Evolutionary conservation across 2,113 vertebrate genomes (phyloP).

Genomic region (Albula goreensis): DNA sequence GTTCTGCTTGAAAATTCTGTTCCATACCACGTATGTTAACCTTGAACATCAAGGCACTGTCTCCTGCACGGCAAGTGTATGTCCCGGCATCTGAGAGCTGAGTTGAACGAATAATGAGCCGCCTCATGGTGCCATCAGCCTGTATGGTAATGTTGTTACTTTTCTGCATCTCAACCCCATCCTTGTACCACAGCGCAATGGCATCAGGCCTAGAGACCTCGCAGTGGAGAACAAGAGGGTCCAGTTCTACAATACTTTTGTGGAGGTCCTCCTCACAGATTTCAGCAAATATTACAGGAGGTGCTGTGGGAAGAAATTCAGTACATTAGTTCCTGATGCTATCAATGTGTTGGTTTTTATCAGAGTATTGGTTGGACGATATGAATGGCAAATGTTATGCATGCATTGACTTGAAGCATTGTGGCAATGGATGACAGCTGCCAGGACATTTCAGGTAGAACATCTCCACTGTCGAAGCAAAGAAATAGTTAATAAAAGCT

Average conservation of each 20-base stretch:
- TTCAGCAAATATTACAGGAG: slow-evolving; percentile 67
- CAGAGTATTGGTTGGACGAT: neutral
- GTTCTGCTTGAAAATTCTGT: neutral
- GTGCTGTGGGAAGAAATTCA: slow-evolving; percentile 51
- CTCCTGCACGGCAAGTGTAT: slow-evolving; percentile 72
- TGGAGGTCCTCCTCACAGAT: slow-evolving; percentile 69
- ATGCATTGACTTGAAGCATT: slow-evolving; percentile 58
- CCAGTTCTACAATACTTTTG: slow-evolving; percentile 68
- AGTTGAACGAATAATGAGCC: slow-evolving; percentile 56
- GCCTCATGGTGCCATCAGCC: slow-evolving; percentile 51
- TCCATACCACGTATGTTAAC: slow-evolving; percentile 73
- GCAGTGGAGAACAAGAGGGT: slow-evolving; percentile 65
- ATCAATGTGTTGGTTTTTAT: neutral
- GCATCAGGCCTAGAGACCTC: slow-evolving; percentile 65
- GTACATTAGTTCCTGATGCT: neutral
- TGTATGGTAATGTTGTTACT: slow-evolving; percentile 50
- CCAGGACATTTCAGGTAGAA: slow-evolving; percentile 30
- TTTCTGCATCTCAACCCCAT: slow-evolving; percentile 64
- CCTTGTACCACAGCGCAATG: slow-evolving; percentile 71
- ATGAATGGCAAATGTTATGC: slow-evolving; percentile 44
- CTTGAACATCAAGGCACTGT: slow-evolving; percentile 69
- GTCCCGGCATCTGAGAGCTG: slow-evolving; percentile 64
- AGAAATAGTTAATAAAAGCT: slow-evolving; percentile 48
- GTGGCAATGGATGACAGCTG: slow-evolving; percentile 31
- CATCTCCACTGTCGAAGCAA: slow-evolving; percentile 54